Conservation (phyloP, 1,140 invertebrate genomes). For the Ostrea edulis region DNA sequence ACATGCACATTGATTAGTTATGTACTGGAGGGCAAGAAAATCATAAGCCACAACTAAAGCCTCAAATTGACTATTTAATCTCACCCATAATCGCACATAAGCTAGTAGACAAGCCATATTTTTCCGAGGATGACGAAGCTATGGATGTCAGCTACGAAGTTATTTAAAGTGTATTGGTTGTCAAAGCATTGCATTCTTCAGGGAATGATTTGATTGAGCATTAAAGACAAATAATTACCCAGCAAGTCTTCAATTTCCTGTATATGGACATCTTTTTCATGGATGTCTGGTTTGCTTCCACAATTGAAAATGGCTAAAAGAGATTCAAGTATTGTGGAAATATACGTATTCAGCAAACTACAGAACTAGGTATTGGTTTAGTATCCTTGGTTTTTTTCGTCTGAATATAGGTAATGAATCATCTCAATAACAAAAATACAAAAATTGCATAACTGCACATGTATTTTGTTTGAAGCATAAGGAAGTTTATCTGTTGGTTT, state of each 20-base stretch:
- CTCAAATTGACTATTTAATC: slow-evolving; percentile 17
- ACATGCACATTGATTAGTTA: slow-evolving; percentile 35
- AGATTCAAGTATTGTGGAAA: not conserved
- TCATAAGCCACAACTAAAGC: slow-evolving; percentile 27
- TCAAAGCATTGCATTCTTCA: slow-evolving; percentile 5
- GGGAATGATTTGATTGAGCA: slow-evolving; percentile 10
- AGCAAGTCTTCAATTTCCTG: slow-evolving; percentile 14
- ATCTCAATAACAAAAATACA: not conserved
- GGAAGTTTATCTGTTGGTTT: not conserved
- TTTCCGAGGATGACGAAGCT: not conserved
- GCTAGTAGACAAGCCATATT: not conserved
- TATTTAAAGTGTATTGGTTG: not conserved
- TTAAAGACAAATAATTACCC: slow-evolving; percentile 11
- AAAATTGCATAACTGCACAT: not conserved
- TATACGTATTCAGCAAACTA: slow-evolving; percentile 20
- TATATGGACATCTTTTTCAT: slow-evolving; percentile 29
- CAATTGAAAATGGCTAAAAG: not conserved
- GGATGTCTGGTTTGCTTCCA: slow-evolving; percentile 26
- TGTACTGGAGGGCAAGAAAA: slow-evolving; percentile 22
- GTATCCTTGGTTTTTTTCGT: not conserved
- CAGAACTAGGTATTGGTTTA: not conserved
- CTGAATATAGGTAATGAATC: slow-evolving; percentile 26
- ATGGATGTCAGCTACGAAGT: not conserved
- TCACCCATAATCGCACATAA: not conserved
- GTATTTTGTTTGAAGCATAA: not conserved